Conservation (phyloP, 2,797 vertebrate genomes). For the Pipistrellus kuhlii region DNA sequence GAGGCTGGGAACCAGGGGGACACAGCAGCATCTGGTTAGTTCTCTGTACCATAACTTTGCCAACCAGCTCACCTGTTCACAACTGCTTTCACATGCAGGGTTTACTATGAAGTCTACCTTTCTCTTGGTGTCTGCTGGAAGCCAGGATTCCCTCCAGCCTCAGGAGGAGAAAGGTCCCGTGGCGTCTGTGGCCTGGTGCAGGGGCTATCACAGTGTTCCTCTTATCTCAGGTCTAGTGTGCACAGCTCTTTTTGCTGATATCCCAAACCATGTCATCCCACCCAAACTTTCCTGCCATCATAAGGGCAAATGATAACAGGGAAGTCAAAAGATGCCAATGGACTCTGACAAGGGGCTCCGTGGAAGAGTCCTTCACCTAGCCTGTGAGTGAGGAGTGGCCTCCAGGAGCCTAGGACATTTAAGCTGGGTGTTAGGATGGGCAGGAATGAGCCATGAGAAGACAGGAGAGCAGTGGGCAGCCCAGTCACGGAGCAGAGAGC, state of each 20-base stretch:
- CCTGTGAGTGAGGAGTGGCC: not conserved
- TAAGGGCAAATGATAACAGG: too few relatives aligned
- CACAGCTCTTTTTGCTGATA: not conserved
- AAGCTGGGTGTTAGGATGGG: accelerated
- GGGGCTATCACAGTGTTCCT: not conserved
- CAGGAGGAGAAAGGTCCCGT: not conserved
- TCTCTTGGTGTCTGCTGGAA: not conserved
- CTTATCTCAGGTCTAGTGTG: not conserved
- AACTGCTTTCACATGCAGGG: not conserved
- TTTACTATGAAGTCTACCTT: not conserved
- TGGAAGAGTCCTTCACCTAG: not conserved
- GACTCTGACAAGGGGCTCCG: not conserved
- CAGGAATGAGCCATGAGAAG: not conserved
- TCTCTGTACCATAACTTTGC: not conserved
- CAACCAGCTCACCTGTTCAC: not conserved
- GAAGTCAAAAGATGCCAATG: not conserved
- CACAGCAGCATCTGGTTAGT: not conserved
- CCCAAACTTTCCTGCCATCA: not conserved
- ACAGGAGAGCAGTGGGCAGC: accelerated
- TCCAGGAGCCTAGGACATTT: not conserved
- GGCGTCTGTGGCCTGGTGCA: not conserved
- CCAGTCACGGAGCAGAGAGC: not conserved
- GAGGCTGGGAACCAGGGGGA: not conserved
- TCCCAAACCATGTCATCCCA: not conserved
- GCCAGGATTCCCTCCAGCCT: not conserved